A percentile compares a stretch with the other conserved stretches of the same genome.
Conservation (phyloP, 2,888 invertebrate genomes). For the Pyrochroa serraticornis region DNA sequence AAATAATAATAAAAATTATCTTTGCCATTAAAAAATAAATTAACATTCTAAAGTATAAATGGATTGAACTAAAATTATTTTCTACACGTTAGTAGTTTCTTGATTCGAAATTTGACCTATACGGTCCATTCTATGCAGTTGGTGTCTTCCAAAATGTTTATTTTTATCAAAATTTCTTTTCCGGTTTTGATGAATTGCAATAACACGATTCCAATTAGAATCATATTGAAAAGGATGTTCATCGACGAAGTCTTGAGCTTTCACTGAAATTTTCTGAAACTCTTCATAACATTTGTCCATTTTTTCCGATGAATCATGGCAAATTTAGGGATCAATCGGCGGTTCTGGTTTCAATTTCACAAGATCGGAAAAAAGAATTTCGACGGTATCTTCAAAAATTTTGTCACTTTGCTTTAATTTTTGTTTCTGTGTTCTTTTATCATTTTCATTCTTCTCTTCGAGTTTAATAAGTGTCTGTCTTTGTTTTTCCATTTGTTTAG, state of each 20-base stretch:
- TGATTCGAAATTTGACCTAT: no score
- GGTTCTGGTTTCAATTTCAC: conserved; percentile 59
- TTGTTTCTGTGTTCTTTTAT: conserved; percentile 64
- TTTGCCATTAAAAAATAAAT: no score
- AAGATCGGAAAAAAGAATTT: conserved; percentile 68
- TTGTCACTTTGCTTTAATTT: conserved; percentile 63
- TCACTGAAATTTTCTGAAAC: conserved; percentile 48
- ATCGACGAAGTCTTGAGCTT: conserved; percentile 56
- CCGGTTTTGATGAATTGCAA: no score
- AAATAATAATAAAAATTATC: no score
- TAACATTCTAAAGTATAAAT: no score
- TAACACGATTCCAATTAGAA: conserved; percentile 66
- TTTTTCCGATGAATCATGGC: no score
- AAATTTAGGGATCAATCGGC: conserved; percentile 57
- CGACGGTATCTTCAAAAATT: conserved; percentile 71
- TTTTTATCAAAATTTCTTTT: no score
- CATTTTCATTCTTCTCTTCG: conserved; percentile 64
- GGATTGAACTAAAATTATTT: no score
- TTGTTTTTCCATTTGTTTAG: conserved; percentile 65
- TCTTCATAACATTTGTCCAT: no score
- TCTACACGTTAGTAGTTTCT: no score
- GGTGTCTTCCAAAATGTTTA: no score
- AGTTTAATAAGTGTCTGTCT: conserved; percentile 67
- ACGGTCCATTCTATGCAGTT: no score
- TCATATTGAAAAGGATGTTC: conserved; percentile 60